Base-by-base conservation (phyloP, 37 sponge, comb jelly and placozoan genomes). In the Tethya wilhelma region DNA sequence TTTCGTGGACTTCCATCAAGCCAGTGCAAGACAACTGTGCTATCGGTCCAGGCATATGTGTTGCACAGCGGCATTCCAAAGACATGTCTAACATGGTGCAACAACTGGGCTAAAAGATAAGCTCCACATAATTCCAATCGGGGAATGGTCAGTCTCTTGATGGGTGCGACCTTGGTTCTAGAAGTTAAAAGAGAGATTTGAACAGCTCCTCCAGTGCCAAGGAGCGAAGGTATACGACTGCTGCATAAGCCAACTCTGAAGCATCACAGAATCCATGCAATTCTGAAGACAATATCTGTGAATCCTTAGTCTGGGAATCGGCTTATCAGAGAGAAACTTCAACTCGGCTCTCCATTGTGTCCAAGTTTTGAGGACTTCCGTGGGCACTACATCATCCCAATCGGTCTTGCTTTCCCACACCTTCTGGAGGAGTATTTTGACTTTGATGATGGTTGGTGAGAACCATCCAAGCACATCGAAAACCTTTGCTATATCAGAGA, bases 381-480 rank as follows among this genome's bases (percentile, higher is more conserved):
- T 23, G 31, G 75, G 75, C 19, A 74, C 33, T 22, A 36, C 20
- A 23, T 74, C 75, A 56, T 74, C 75, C 75, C 75, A 74, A 57
- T 56, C 75, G 23, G 56, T 23, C 34, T 74, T 74, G 33, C 28
- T 30, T 36, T 74, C 75, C 75, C 75, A 74, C 17, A 74, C 34
- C 8, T n/a, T 17, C 2, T 44, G 42, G 20, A 74, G 38, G 23
- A 74, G 58, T 33, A 74, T 74, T 59, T 74, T 74, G 34, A 74
- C 36, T 56, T 74, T 74, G 58, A 74, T 74, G 57, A 56, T 74
- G 14, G 75, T 34, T 33, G 58, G 75, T 26, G 75, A 74, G 33
- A 74, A 74, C 75, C 75, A 74, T 55, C 75, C 75, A 12, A 74
- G 34, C 14, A 74, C 75, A 31, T 74, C 75, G n/a, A n/a, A n/a